Evolutionary conservation across 2,888 invertebrate species (phyloP).

Genomic region (Melitaea athalia): DNA sequence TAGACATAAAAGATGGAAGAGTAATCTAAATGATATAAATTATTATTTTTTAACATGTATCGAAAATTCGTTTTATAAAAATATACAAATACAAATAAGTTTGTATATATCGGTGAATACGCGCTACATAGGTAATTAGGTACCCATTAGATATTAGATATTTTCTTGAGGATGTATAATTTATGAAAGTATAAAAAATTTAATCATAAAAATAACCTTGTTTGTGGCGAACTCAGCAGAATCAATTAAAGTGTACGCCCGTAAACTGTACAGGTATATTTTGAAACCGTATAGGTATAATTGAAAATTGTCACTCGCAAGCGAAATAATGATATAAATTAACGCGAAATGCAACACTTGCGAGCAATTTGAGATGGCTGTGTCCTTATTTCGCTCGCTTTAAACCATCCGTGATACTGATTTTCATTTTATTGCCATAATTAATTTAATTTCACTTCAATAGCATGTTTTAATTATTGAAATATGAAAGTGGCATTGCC

Average conservation of each 20-base stretch:
- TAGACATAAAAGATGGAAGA: too few relatives aligned
- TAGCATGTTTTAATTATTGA: neutral
- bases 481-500: neutral
- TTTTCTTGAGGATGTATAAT: too few relatives aligned
- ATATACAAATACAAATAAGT: too few relatives aligned
- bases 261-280: neutral
- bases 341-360: neutral
- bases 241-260: neutral
- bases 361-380: conserved; percentile 5
- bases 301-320: neutral
- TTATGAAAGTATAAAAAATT: too few relatives aligned
- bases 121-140: too few relatives aligned
- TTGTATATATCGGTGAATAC: too few relatives aligned
- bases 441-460: neutral
- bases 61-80: too few relatives aligned
- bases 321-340: conserved; percentile 6
- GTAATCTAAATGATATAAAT: too few relatives aligned
- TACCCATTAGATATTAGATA: too few relatives aligned
- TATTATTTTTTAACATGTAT: too few relatives aligned
- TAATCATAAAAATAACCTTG: too few relatives aligned
- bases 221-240: neutral
- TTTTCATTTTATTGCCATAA: neutral
- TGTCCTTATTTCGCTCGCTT: conserved; percentile 4
- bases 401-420: neutral
- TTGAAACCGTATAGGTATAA: too few relatives aligned